Conservation (phyloP, 2,888 invertebrate genomes). For the Drosophila phalerata region DNA sequence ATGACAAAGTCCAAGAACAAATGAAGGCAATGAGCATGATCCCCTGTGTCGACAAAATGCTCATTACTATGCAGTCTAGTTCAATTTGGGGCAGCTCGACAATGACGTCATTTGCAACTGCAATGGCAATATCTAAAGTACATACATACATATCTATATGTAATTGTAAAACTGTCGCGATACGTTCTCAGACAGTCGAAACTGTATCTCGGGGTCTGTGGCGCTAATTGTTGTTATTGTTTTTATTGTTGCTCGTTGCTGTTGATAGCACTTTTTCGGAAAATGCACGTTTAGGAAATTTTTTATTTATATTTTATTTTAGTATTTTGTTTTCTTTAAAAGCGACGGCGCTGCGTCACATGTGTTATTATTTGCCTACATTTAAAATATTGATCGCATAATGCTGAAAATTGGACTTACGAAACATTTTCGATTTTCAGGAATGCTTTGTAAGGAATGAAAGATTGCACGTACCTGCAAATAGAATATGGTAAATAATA, state of each 20-base stretch:
- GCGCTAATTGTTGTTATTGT: background rate
- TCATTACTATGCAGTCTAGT: constrained; percentile 26
- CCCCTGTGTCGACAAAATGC: constrained; percentile 13
- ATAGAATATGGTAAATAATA: background rate
- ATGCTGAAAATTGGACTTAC: constrained; percentile 35
- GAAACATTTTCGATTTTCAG: constrained; percentile 4
- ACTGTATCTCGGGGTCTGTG: constrained; percentile 26
- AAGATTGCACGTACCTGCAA: constrained; percentile 49
- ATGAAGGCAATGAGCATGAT: constrained; percentile 15
- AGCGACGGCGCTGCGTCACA: constrained; percentile 31
- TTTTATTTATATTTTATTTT: constrained; percentile 30
- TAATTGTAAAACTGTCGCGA: constrained; percentile 24
- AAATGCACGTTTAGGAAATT: constrained; percentile 70
- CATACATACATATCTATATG: constrained; percentile 1
- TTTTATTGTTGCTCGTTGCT: constrained; percentile 6
- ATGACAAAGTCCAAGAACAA: constrained; percentile 48
- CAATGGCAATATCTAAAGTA: background rate
- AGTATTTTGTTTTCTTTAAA: constrained; percentile 17
- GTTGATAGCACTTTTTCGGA: constrained; percentile 63
- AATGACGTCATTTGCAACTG: constrained; percentile 54
- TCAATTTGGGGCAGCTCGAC: constrained; percentile 31
- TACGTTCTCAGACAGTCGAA: constrained; percentile 57
- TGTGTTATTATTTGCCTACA: constrained; percentile 25
- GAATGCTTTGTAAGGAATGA: constrained; percentile 3
- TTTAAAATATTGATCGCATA: constrained; percentile 12